Evolutionary conservation across 2,888 invertebrate genomes (phyloP).

Genomic region (Sminthurinus aureus): DNA sequence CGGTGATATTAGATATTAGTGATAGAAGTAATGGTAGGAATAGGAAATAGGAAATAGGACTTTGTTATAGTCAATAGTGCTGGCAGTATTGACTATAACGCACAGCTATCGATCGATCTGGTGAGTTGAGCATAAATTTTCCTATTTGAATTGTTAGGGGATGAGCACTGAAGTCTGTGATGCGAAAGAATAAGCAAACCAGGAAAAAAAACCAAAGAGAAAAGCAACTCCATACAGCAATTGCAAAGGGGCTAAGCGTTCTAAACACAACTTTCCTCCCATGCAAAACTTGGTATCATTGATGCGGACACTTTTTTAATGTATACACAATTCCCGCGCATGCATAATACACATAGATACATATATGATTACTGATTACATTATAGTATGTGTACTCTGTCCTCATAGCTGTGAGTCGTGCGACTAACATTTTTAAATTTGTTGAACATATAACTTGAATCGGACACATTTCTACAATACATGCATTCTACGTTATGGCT

Average conservation of each 20-base stretch:
- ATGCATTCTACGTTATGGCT: no score
- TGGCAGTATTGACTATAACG: slow-evolving; percentile 29
- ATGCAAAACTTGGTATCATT: no score
- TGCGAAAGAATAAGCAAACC: slow-evolving; percentile 49
- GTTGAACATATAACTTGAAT: no score
- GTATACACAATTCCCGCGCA: no score
- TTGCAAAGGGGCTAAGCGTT: slow-evolving; percentile 29
- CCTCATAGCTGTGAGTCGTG: no score
- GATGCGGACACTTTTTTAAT: no score
- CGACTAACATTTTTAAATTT: no score
- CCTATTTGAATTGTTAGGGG: slow-evolving; percentile 50
- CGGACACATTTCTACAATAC: no score
- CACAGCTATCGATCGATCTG: slow-evolving; percentile 45
- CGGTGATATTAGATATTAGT: background rate
- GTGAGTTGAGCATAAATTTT: slow-evolving; percentile 48
- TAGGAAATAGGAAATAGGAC: no score
- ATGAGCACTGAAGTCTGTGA: slow-evolving; percentile 48
- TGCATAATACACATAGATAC: no score
- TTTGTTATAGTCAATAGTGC: background rate
- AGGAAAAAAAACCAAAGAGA: slow-evolving; percentile 42
- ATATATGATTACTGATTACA: no score
- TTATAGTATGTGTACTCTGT: no score
- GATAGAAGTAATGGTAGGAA: background rate
- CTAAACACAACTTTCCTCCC: slow-evolving; percentile 4
- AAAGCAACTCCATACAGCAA: slow-evolving; percentile 37